Percentiles rank a stretch among this genome's conserved stretches.
phyloP scores from a whole-genome alignment of 2,113 vertebrate genomes.

The Poecile atricapillus region DNA sequence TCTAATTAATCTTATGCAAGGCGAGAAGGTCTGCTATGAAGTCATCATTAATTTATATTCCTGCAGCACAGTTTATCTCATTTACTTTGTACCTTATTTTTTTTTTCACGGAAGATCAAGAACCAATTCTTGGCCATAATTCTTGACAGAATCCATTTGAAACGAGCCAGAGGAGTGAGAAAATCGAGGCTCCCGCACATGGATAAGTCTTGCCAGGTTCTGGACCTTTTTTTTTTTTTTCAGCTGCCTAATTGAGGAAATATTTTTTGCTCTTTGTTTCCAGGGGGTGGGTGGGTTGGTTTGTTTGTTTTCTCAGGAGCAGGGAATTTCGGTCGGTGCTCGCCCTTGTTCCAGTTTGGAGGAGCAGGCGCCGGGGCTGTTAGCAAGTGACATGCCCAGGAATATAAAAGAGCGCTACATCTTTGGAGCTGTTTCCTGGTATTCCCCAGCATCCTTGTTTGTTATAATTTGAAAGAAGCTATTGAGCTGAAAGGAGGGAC shows the following conservation, averaged over 20 bases:
- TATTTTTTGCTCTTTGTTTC: not conserved
- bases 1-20: not conserved
- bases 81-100: not conserved
- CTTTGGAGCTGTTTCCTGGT: conserved; percentile 51
- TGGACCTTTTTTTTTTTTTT: not conserved
- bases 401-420: conserved; percentile 49
- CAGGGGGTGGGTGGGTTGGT: not conserved
- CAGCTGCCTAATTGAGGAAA: conserved; percentile 18
- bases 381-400: conserved; percentile 38
- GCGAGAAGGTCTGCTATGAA: not conserved
- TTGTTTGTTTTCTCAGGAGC: not conserved
- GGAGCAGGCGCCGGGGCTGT: conserved; percentile 24
- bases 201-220: not conserved
- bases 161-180: not conserved
- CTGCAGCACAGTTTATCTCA: not conserved
- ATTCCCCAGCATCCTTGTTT: conserved; percentile 59
- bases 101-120: not conserved
- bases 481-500: conserved; percentile 68
- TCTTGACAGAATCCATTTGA: not conserved
- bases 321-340: not conserved
- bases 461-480: conserved; percentile 55
- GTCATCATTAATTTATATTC: not conserved
- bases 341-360: not conserved
- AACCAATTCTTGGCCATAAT: not conserved
- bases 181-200: not conserved